These are phyloP conservation scores for Sitta carolinensis DNA, from an alignment of 2,797 vertebrate genomes.

Conservation along the genomic window DNA sequence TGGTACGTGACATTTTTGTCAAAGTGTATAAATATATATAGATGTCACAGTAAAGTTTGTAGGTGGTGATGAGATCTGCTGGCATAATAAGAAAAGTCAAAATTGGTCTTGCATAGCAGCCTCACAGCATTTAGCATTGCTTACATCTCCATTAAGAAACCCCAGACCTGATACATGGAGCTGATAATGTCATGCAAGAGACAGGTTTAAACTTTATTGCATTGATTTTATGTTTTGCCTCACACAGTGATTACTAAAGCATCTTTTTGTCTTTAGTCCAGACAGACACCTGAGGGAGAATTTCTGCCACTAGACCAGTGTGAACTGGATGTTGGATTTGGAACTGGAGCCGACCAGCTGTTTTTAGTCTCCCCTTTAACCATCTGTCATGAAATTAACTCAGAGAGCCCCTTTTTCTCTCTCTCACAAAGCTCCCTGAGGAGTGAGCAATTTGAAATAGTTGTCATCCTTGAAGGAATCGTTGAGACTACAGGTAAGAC, in stretches of 20 bases:
- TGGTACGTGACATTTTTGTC: background rate
- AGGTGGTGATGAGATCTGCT: background rate
- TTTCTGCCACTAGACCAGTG: conserved; percentile 91
- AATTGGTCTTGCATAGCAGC: background rate
- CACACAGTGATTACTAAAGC: background rate
- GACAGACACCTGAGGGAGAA: conserved; percentile 90
- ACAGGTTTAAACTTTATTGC: background rate
- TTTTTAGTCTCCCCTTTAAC: conserved; percentile 91
- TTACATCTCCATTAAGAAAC: background rate
- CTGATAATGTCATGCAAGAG: background rate
- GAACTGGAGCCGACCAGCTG: conserved; percentile 90
- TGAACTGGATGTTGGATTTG: conserved; percentile 90
- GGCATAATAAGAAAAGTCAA: background rate
- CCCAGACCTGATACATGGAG: background rate
- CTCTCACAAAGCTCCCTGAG: conserved; percentile 87
- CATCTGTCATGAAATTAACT: conserved; percentile 91
- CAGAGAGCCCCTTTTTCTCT: conserved; percentile 87
- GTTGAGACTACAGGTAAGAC: conserved; percentile 89
- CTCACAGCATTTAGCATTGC: background rate
- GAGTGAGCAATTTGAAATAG: conserved; percentile 90
- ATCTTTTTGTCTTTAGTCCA: conserved; percentile 77
- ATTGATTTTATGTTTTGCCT: background rate
- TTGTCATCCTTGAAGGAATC: conserved; percentile 91
- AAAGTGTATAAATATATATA: background rate
- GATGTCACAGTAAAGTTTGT: background rate